Base-by-base conservation (phyloP, 2,888 invertebrate genomes). In the Lathronympha strigana region DNA sequence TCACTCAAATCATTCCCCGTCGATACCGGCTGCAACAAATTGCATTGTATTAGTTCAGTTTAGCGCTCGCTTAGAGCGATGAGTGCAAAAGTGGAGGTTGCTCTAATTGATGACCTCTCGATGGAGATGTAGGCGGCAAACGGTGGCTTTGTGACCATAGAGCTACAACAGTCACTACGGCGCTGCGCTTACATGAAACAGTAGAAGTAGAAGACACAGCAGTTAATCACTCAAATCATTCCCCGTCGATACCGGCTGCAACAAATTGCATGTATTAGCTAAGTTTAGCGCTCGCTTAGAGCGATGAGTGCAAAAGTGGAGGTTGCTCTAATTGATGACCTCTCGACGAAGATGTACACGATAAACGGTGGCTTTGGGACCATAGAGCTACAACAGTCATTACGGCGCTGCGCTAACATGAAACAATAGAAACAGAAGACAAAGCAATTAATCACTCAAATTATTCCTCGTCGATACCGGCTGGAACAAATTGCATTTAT, bases 251-350 rank as follows among this genome's bases (percentile, higher is more conserved):
- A 9, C 40, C 40, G 40, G 40, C 40, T 45, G 47, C 23, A 8
- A 50, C 49, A 54, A 54, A 54, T 54, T 54, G 54, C 54, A 23
- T 25, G 38, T 23, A 54, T 54, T 25, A 54, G 38, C 23, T 15
- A 21, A 13, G 54, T 40, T 54, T 54, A 54, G 54, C 54, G 31
- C 38, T n/a, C 51, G 54, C 38, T 54, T 40, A 53, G 53, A 36
- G 54, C 54, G 54, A 38, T 54, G 54, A 54, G 54, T 40, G 25
- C 23, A 15, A 25, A 15, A 54, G 38, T 23, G 23, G 38, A 38
- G 38, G 38, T 23, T 54, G 54, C 54, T 54, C 54, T 54, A 54
- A 54, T 54, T 54, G 54, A 54, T 54, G 38, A 54, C 38, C 54
- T 54, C 38, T 38, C 23, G 5, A 38, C 38, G 36, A n/a, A 38